Conservation (phyloP, 23 tunicate species). For the Aplidium turbinatum region DNA sequence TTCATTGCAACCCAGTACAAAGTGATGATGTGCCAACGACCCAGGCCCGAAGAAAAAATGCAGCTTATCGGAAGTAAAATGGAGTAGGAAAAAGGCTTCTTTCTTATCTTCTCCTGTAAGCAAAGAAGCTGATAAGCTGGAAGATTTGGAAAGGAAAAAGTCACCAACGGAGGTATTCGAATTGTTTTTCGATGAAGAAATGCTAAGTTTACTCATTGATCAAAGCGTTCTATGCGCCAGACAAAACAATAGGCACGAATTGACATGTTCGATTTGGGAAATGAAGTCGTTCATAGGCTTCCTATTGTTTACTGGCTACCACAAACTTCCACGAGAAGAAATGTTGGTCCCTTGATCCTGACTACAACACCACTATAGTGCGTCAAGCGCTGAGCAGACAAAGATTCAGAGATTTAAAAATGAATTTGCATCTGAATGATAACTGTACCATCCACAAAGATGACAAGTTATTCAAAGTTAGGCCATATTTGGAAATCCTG, state of each 20-base stretch:
- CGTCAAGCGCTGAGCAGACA: constrained; percentile 28
- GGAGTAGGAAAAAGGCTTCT: neutral
- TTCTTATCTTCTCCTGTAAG: constrained; percentile 17
- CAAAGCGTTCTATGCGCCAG: constrained; percentile 20
- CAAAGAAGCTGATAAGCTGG: constrained; percentile 20
- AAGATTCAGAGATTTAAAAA: constrained; percentile 7
- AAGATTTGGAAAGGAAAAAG: constrained; percentile 23
- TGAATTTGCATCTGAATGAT: constrained; percentile 17
- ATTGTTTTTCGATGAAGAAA: constrained; percentile 19
- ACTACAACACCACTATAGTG: constrained; percentile 20
- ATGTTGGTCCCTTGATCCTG: constrained; percentile 20
- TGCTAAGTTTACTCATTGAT: constrained; percentile 17
- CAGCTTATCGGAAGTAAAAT: neutral
- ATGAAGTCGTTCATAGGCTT: constrained; percentile 22
- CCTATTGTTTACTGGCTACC: constrained; percentile 23
- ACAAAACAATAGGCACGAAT: constrained; percentile 8
- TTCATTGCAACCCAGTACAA: neutral
- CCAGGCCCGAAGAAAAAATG: constrained; percentile 1
- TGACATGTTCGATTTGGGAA: constrained; percentile 12
- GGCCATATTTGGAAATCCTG: constrained; percentile 11
- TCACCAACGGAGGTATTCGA: constrained; percentile 3
- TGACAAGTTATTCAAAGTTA: constrained; percentile 18
- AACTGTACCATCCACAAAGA: constrained; percentile 10
- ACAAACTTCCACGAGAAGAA: constrained; percentile 19
- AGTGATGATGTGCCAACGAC: constrained; percentile 15